These are phyloP conservation scores for Furnarius figulus DNA, from an alignment of 2,113 vertebrate species.

Conservation along the genomic window DNA sequence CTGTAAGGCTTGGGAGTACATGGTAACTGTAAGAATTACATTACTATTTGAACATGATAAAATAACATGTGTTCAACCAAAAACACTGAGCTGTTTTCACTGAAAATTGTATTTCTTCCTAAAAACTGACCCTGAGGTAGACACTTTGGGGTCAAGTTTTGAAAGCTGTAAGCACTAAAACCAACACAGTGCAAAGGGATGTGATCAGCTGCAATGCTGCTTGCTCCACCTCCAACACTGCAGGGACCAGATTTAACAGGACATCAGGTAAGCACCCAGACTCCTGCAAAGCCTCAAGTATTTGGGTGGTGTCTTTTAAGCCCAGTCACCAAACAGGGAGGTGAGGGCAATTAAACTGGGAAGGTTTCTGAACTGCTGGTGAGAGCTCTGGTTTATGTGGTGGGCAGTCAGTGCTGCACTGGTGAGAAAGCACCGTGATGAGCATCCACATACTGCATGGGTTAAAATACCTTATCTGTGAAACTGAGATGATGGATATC, in stretches of 20 bases:
- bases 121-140: not conserved
- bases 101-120: not conserved
- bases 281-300: not conserved
- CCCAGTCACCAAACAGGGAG: not conserved
- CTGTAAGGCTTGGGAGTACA: not conserved
- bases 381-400: not conserved
- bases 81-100: not conserved
- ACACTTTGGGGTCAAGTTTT: not conserved
- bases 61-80: not conserved
- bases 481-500: not conserved
- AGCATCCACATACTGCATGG: accelerated
- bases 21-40: not conserved
- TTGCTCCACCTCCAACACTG: not conserved
- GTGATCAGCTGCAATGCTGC: not conserved
- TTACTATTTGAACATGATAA: not conserved
- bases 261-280: not conserved
- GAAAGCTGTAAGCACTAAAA: not conserved
- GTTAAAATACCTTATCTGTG: not conserved
- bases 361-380: not conserved
- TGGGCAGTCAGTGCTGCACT: not conserved
- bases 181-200: accelerated
- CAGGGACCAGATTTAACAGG: not conserved
- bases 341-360: not conserved
- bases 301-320: not conserved
- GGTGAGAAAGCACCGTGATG: not conserved